Conservation (phyloP, 2,797 vertebrate species). For the Gastrophryne carolinensis region DNA sequence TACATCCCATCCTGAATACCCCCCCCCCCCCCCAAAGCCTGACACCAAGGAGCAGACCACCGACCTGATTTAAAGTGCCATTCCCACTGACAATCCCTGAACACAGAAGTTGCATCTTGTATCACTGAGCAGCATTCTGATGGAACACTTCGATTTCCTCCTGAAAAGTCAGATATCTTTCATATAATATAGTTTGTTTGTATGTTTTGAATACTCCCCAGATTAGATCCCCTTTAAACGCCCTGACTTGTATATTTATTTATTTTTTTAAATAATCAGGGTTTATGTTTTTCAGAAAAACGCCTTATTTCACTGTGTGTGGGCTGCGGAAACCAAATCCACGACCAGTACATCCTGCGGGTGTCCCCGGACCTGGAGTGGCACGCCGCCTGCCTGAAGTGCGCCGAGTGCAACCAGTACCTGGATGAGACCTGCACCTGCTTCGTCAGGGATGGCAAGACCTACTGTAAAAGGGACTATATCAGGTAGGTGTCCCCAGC, state of each 20-base stretch:
- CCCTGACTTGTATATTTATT: too few relatives aligned
- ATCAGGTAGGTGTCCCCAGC: constrained; percentile 78
- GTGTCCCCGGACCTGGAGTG: constrained; percentile 96
- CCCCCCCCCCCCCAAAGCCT: background rate
- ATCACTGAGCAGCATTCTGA: constrained; percentile 60
- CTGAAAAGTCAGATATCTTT: constrained; percentile 57
- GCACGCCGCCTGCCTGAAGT: constrained; percentile 94
- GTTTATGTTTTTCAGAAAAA: constrained; percentile 80
- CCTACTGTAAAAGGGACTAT: constrained; percentile 95
- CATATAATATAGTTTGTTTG: background rate
- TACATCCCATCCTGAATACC: background rate
- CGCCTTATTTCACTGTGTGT: constrained; percentile 94
- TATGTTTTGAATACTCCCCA: background rate
- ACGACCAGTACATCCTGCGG: constrained; percentile 93
- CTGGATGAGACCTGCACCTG: constrained; percentile 95
- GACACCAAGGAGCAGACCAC: background rate
- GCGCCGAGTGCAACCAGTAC: constrained; percentile 94
- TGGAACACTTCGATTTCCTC: constrained; percentile 63
- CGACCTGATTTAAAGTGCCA: background rate
- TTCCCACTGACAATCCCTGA: constrained; percentile 33
- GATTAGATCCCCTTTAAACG: constrained; percentile 57
- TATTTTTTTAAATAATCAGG: constrained; percentile 58
- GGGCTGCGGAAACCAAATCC: constrained; percentile 95
- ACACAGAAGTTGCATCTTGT: constrained; percentile 60
- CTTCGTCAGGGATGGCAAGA: constrained; percentile 95